Conservation (phyloP, 2,888 invertebrate species). For the Andricus quercusramuli region DNA sequence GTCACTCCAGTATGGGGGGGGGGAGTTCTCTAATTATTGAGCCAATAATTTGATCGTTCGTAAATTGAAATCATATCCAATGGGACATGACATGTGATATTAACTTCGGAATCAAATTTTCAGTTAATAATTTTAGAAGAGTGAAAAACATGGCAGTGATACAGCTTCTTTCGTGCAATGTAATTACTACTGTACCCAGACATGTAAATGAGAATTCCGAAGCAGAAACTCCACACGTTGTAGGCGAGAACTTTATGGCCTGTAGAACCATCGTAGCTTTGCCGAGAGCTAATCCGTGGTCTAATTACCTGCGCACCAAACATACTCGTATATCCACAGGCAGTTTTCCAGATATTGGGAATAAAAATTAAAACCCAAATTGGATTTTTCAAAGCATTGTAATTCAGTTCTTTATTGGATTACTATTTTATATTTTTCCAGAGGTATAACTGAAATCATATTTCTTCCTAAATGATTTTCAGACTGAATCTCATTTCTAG, state of each 20-base stretch:
- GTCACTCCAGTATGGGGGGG: too few relatives aligned
- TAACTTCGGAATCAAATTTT: constrained; percentile 1
- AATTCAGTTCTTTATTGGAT: background rate
- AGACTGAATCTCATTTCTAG: too few relatives aligned
- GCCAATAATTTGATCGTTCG: background rate
- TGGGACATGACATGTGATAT: background rate
- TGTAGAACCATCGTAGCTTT: constrained; percentile 24
- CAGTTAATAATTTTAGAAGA: background rate
- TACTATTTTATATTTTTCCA: background rate
- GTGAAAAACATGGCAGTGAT: constrained; percentile 15
- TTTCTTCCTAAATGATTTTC: background rate
- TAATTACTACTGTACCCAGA: constrained; percentile 19
- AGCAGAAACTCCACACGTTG: constrained; percentile 29
- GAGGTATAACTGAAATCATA: background rate
- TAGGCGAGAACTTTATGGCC: constrained; percentile 38
- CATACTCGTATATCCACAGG: constrained; percentile 1
- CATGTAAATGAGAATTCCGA: constrained; percentile 26
- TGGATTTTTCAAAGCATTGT: constrained; percentile 10
- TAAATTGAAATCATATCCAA: background rate
- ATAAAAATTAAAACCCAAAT: constrained; percentile 33
- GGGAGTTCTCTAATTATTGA: too few relatives aligned
- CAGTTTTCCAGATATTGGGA: constrained; percentile 25
- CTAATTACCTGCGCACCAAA: constrained; percentile 32
- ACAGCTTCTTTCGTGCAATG: constrained; percentile 19
- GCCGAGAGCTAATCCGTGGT: constrained; percentile 39